Evolutionary conservation across 2,888 invertebrate genomes (phyloP), one percentile per base, ranked within the genome.

Genomic region (Seira sanloemensis): DNA sequence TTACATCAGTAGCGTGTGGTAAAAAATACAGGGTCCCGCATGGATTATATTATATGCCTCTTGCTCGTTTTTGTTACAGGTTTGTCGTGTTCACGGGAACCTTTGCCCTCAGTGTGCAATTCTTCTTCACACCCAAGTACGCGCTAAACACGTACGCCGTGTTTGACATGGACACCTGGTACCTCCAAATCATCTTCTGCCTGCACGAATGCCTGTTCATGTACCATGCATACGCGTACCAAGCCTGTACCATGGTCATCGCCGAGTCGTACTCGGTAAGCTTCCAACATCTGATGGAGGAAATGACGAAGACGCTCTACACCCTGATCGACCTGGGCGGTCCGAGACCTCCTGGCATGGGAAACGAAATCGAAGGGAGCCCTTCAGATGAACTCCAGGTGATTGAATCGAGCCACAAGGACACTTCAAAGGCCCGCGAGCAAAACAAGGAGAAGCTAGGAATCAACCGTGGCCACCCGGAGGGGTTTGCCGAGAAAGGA

Each of bases 31-130:
- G 9, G 62, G 12, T 18, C 9, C 62, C 62, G 5, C 18, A 19
- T 2, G n/a, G 21, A 65, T 65, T 50, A 23, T 54, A 58, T 73
- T 73, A 7, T 7, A 21, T 73, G 21, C 25, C 16, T n/a, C n/a
- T 50, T 50, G n/a, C 2, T 7, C n/a, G 2, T 23, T 2, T 24
- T n/a, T 26, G 2, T 84, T 68, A 4, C 58, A 86, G 86, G 25
- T 83, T 86, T 77, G 86, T 86, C 18, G 78, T 84, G 0, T 81
- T 86, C 46, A 86, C 84, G 1, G 86, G 86, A 16, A 86, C 86
- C 0, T 67, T 76, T 16, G 86, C 86, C 7, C 27, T 84, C 4
- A 16, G 62, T 23, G 71, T 86, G 27, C 86, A 86, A 46, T 86
- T 86, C 58, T 86, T 86, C 46, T 83, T 73, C 66, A 83, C 83